These are phyloP conservation scores for Alosa alosa DNA, from an alignment of 2,113 vertebrate genomes.

Conservation along the genomic window DNA sequence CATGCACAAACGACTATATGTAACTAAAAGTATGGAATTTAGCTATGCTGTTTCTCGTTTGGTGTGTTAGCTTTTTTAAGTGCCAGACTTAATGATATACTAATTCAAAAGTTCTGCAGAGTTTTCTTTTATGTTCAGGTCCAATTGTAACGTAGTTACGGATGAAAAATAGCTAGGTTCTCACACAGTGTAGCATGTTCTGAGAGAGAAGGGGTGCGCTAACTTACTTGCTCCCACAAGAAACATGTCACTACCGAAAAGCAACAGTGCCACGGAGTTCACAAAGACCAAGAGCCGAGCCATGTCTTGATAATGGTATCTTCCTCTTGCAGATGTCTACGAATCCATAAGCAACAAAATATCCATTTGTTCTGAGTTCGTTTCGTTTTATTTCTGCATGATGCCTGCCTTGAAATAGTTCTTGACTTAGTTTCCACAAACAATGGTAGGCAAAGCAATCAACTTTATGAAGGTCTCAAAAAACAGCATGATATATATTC, in stretches of 20 bases:
- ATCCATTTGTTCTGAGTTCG: constrained; percentile 37
- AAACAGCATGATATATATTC: constrained; percentile 44
- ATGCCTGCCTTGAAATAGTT: constrained; percentile 16
- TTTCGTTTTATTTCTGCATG: constrained; percentile 43
- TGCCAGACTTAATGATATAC: neutral
- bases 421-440: neutral
- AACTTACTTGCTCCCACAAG: constrained; percentile 89
- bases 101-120: neutral
- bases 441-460: constrained; percentile 35
- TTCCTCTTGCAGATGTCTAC: constrained; percentile 37
- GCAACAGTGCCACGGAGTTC: constrained; percentile 81
- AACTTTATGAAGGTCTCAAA: constrained; percentile 40
- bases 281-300: constrained; percentile 67
- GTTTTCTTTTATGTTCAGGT: neutral
- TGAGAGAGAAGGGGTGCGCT: neutral
- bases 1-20: neutral
- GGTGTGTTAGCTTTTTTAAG: neutral
- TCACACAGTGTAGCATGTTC: neutral
- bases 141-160: neutral
- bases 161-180: neutral
- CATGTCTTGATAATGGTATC: constrained; percentile 57
- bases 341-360: constrained; percentile 30
- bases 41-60: too few relatives aligned
- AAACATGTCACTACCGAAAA: constrained; percentile 86
- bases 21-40: neutral